Evolutionary conservation across 2,888 invertebrate species (phyloP).

Genomic region (Gryllus longicercus): DNA sequence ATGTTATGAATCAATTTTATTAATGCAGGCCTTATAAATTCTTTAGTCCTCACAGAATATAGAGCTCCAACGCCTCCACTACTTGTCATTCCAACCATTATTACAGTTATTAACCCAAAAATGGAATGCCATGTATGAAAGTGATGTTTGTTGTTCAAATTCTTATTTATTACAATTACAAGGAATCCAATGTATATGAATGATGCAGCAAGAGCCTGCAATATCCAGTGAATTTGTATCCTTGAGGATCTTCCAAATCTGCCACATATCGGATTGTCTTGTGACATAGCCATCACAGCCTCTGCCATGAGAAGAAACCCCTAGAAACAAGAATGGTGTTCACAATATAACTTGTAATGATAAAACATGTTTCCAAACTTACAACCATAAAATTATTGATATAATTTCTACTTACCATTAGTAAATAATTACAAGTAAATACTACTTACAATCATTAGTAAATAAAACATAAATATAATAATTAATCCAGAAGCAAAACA

Average conservation of each 20-base stretch:
- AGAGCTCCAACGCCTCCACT: slow-evolving; percentile 33
- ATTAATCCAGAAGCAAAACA: no score
- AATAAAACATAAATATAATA: no score
- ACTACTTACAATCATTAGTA: no score
- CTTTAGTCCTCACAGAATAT: slow-evolving; percentile 29
- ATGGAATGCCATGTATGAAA: slow-evolving; percentile 33
- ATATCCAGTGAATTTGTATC: slow-evolving; percentile 32
- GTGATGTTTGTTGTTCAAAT: slow-evolving; percentile 31
- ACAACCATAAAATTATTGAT: no score
- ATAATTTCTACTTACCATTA: no score
- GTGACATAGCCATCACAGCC: slow-evolving; percentile 34
- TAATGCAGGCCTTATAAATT: slow-evolving; percentile 30
- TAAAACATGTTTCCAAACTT: no score
- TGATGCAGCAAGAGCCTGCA: slow-evolving; percentile 32
- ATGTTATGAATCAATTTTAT: slow-evolving; percentile 34
- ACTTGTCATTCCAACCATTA: slow-evolving; percentile 32
- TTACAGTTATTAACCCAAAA: slow-evolving; percentile 29
- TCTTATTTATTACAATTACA: slow-evolving; percentile 34
- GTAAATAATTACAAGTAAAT: no score
- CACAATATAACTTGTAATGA: no score
- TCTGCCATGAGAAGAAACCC: slow-evolving; percentile 33
- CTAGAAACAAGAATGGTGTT: slow-evolving; percentile 20
- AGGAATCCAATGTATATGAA: slow-evolving; percentile 34
- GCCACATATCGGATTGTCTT: slow-evolving; percentile 29
- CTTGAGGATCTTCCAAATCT: slow-evolving; percentile 30